These are phyloP conservation scores for Odontocolon sp. DNA, from an alignment of 2,888 invertebrate genomes.

Conservation along the genomic window DNA sequence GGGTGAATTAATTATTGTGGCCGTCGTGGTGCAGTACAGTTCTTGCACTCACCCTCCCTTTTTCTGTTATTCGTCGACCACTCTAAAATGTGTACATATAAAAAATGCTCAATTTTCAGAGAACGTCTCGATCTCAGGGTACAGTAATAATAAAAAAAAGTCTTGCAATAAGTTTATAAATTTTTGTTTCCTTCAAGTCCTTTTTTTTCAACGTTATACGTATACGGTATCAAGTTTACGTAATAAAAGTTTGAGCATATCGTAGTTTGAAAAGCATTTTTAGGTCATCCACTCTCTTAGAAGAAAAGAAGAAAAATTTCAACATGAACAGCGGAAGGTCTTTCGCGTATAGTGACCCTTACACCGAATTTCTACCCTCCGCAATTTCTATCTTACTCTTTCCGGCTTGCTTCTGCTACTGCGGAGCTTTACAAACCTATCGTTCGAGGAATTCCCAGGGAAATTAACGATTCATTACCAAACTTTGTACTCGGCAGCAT, in stretches of 20 bases:
- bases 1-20: constrained; percentile 66
- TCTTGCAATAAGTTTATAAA: not conserved
- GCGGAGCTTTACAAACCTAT: constrained; percentile 42
- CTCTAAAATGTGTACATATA: no score
- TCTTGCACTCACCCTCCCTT: constrained; percentile 30
- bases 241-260: not conserved
- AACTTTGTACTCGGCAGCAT: constrained; percentile 43
- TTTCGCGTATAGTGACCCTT: not conserved
- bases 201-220: no score
- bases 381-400: constrained; percentile 18
- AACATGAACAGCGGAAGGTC: constrained; percentile 1
- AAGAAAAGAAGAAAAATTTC: constrained; percentile 29
- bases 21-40: constrained; percentile 43
- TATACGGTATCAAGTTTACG: no score
- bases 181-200: not conserved
- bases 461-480: constrained; percentile 61
- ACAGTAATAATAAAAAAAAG: no score
- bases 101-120: no score
- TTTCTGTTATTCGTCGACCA: not conserved
- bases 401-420: not conserved
- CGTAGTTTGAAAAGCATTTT: constrained; percentile 28
- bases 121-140: no score
- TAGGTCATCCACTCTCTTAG: constrained; percentile 19
- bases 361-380: constrained; percentile 35
- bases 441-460: constrained; percentile 41